Evolutionary conservation across 2,113 vertebrate species (phyloP).

Genomic region (Pseudonaja textilis): DNA sequence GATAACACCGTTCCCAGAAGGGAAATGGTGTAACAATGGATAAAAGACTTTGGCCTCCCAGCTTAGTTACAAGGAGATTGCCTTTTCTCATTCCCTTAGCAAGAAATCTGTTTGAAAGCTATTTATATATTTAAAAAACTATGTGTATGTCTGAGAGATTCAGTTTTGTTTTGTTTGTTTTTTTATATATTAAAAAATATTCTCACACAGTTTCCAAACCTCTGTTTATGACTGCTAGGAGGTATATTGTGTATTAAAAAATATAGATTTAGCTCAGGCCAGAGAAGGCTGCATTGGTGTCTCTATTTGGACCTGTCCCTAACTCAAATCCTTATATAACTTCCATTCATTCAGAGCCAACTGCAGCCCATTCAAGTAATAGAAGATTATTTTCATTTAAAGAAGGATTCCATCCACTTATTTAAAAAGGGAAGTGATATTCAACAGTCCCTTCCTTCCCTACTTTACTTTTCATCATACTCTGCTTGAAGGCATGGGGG

Average conservation of each 20-base stretch:
- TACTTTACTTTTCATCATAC: not conserved
- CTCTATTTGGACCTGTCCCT: not conserved
- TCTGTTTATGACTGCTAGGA: constrained; percentile 34
- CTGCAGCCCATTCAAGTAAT: not conserved
- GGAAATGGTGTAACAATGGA: constrained; percentile 54
- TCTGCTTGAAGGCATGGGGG: not conserved
- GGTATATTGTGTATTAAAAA: not conserved
- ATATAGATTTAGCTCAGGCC: constrained; percentile 36
- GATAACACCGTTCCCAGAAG: constrained; percentile 51
- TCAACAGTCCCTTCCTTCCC: not conserved
- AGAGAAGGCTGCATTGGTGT: constrained; percentile 1
- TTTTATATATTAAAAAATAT: not conserved
- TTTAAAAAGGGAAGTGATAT: not conserved
- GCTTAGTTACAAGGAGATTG: constrained; percentile 50
- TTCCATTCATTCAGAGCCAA: not conserved
- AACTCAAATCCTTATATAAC: not conserved
- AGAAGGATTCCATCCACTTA: not conserved
- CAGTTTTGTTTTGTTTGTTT: not conserved
- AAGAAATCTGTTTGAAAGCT: constrained; percentile 67
- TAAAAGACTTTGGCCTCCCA: constrained; percentile 61
- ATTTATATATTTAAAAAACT: constrained; percentile 36
- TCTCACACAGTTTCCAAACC: constrained; percentile 27
- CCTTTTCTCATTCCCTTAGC: constrained; percentile 59
- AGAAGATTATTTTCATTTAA: not conserved
- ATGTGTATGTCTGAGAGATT: constrained; percentile 8